A percentile compares a stretch with the other conserved stretches of the same genome.
phyloP scores from a whole-genome alignment of 2,888 invertebrate genomes.

The Cephus nigrinus region DNA sequence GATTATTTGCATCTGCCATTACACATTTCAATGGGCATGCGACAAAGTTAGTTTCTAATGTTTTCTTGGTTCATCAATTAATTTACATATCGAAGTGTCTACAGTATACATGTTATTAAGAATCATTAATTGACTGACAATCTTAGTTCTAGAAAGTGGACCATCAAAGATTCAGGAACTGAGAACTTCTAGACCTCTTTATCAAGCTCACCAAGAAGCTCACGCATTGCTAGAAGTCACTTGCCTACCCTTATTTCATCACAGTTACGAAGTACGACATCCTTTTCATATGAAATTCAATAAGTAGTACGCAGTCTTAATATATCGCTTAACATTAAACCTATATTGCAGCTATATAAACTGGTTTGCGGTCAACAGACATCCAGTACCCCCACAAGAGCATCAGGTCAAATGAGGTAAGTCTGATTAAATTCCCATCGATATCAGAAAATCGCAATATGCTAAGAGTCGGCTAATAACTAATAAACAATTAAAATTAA shows the following conservation, averaged over 20 bases:
- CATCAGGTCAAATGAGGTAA: conserved; percentile 69
- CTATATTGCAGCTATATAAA: conserved; percentile 75
- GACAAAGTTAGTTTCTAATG: conserved; percentile 42
- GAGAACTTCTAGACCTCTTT: conserved; percentile 80
- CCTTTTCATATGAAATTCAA: not conserved
- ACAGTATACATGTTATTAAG: not conserved
- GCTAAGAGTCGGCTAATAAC: too few relatives aligned
- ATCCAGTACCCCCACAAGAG: conserved; percentile 70
- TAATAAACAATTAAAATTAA: not conserved
- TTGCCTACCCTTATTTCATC: conserved; percentile 82
- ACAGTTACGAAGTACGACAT: conserved; percentile 78
- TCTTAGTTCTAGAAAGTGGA: conserved; percentile 71
- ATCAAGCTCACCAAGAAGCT: conserved; percentile 83
- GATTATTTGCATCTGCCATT: conserved; percentile 66
- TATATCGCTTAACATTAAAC: not conserved
- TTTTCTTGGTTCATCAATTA: not conserved
- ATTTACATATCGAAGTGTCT: not conserved
- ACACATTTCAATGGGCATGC: conserved; percentile 57
- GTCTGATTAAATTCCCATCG: conserved; percentile 35
- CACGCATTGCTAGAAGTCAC: conserved; percentile 79
- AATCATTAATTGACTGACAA: not conserved
- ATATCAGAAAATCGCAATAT: not conserved
- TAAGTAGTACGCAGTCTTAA: conserved; percentile 8
- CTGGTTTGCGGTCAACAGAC: conserved; percentile 76
- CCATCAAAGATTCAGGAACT: conserved; percentile 76